Base-by-base conservation (phyloP, 2,888 invertebrate species). In the Rotaria socialis region DNA sequence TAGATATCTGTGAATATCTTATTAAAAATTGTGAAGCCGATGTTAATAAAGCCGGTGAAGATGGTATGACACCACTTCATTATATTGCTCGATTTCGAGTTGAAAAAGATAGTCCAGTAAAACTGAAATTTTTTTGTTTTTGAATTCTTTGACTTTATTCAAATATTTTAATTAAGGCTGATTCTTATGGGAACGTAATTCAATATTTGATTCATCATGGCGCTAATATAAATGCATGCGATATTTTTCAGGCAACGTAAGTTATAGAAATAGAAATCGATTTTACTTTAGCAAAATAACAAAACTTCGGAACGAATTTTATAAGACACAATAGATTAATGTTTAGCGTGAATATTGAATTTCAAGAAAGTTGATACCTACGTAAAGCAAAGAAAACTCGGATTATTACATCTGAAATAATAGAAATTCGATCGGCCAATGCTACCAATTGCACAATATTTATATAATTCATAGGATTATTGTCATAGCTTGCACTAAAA, bases 31-130 rank as follows among this genome's bases (percentile, higher is more conserved):
- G 80, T 80, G 11, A 80, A 19, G 47, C 47, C 14, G 22, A 22
- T 47, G n/a, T 47, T 14, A 80, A 80, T 80, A 80, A 47, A 80
- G 47, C 80, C 11, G 80, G 80, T 14, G 80, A 80, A 80, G 80
- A 80, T 47, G 80, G 80, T 10, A 80, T 47, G 47, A 43, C 80
- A n/a, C 80, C 80, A 24, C 47, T 80, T 47, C 80, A 80, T 47
- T 80, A 47, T 11, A 47, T 47, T 47, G 80, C 47, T 43, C 80
- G 80, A 80, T 80, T 80, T 80, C 24, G 47, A 43, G 47, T 80
- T 4, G 80, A 80, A 47, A 80, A 47, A 80, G 80, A 80, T n/a
- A 80, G n/a, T 80, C 47, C 47, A 47, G 80, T 80, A 80, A 24
- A 24, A n/a, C 24, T 41, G 8, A 5, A 0, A 5, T 22, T 41